Base-by-base conservation (phyloP, 2,113 vertebrate species). In the Corapipo altera region DNA sequence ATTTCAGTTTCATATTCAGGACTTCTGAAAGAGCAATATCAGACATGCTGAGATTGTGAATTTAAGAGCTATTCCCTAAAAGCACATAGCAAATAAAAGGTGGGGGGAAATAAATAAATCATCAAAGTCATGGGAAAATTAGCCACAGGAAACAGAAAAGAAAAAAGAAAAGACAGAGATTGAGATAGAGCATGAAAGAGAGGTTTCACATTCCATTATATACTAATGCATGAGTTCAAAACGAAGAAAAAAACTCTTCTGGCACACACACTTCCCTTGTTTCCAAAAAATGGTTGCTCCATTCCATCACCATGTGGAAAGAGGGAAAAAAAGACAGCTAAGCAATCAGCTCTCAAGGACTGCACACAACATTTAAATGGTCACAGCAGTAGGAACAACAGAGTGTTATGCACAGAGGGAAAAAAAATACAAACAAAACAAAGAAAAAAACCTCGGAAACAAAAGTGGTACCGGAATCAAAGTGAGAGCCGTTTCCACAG, bases 231-330 rank as follows among this genome's bases (percentile, higher is more conserved):
- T 22, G 27, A 33, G 8, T 35, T 85, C 23, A 59, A 75, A 59
- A 37, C 1, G 0, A 49, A 49, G 32, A 57, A 27, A 57, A 51
- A 1, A 1, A 8, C 21, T 51, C 44, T 2, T 3, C 8, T 4
- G 4, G 7, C 19, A 39, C 11, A 39, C 2, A 16, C 11, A 46
- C 2, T 2, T 1, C 20, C n/a, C 74, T 81, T 83, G n/a, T 21
- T 35, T 78, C 55, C 37, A 62, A 44, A 62, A 62, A 28, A 26
- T 21, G 10, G 6, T 51, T 81, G 43, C 39, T 91, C 28, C 1
- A 0, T 43, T 76, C 24, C 62, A 41, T 67, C 49, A 83, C 20
- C 35, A 39, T 2, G 9, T 58, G 55, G 67, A 73, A 76, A 41
- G 26, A 57, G 4, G 22, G 21, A 58, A 57, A 72, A 9, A 59